These are phyloP conservation scores for Rhopalosiphum maidis DNA, from an alignment of 1,140 invertebrate species.

Conservation along the genomic window DNA sequence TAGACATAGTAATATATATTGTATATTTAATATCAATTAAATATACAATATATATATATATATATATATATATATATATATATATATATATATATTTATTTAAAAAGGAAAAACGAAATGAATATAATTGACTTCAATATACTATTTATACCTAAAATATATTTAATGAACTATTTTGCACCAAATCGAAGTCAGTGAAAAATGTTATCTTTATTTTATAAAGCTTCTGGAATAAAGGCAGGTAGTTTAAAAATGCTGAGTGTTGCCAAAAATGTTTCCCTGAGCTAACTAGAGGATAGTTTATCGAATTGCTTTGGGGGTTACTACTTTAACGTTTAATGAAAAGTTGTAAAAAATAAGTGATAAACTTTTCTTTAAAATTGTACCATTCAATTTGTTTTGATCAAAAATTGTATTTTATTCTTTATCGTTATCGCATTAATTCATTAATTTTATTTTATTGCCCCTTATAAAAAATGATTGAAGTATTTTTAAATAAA, in stretches of 20 bases:
- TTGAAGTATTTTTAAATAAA: background rate
- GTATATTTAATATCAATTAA: background rate
- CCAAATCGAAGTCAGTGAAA: background rate
- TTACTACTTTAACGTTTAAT: background rate
- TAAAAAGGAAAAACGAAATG: background rate
- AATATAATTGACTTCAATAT: background rate
- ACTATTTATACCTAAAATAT: background rate
- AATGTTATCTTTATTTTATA: background rate
- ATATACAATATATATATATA: too few species aligned
- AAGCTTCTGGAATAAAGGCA: background rate
- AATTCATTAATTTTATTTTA: background rate
- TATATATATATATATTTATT: background rate
- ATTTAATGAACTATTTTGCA: background rate
- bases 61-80: too few species aligned
- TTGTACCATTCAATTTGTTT: background rate
- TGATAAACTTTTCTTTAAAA: slow-evolving; percentile 29
- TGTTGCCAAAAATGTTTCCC: slow-evolving; percentile 17
- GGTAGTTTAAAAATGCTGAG: background rate
- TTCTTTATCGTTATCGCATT: background rate
- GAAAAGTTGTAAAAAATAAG: background rate
- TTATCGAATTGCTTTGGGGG: background rate
- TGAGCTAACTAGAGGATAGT: background rate
- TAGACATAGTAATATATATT: too few species aligned
- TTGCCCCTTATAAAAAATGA: background rate
- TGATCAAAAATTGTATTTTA: background rate